Evolutionary conservation across 2,888 invertebrate genomes (phyloP).

Genomic region (Cantharis nigra): DNA sequence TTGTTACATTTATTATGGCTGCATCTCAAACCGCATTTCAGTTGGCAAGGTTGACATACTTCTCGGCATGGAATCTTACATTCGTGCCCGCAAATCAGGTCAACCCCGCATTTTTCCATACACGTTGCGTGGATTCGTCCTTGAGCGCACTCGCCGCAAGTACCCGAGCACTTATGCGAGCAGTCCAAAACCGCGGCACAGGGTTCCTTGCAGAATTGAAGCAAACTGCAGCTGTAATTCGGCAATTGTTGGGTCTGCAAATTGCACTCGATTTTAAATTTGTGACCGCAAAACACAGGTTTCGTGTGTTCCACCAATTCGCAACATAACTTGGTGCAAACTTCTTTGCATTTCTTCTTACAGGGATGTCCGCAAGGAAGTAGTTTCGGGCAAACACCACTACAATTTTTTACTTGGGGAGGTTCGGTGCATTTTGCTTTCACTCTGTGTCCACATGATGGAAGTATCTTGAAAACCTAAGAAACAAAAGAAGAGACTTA

Average conservation of each 20-base stretch:
- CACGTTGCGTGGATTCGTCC: constrained; percentile 67
- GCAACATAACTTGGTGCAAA: neutral
- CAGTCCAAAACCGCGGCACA: constrained; percentile 58
- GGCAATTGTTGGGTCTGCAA: constrained; percentile 26
- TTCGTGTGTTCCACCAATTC: constrained; percentile 24
- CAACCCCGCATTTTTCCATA: constrained; percentile 59
- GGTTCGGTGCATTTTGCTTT: neutral
- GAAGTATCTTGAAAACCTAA: neutral
- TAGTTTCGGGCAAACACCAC: neutral
- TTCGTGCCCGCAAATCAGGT: constrained; percentile 67
- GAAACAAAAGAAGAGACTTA: too few relatives aligned
- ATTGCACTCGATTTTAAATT: constrained; percentile 54
- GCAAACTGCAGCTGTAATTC: constrained; percentile 36
- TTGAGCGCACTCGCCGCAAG: constrained; percentile 62
- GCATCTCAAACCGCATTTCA: constrained; percentile 58
- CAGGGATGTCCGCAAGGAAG: constrained; percentile 56
- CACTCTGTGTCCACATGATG: neutral
- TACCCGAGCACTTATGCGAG: constrained; percentile 60
- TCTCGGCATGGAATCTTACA: constrained; percentile 62
- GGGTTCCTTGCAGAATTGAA: constrained; percentile 54
- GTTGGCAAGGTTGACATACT: constrained; percentile 62
- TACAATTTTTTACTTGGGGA: neutral
- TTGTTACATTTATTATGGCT: constrained; percentile 58
- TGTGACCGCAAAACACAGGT: constrained; percentile 59
- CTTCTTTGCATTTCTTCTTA: constrained; percentile 29